Percentiles rank a stretch among this genome's conserved stretches.
Conservation (phyloP, 2,113 vertebrate genomes). For the Pteronura brasiliensis region DNA sequence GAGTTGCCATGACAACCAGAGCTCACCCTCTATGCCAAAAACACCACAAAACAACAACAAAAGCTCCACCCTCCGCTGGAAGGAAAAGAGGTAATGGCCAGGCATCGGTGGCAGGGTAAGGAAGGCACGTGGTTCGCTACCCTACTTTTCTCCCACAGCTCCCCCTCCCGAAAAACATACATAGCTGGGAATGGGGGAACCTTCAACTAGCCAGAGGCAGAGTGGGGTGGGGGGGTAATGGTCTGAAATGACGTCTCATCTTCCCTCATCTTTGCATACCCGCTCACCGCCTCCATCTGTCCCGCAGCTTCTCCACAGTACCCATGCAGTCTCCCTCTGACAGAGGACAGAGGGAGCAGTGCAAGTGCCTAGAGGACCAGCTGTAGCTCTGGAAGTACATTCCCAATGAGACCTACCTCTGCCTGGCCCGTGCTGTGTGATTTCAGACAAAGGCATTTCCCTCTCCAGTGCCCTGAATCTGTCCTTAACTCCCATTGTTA, state of each 20-base stretch:
- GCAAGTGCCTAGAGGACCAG: not conserved
- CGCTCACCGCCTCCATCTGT: no score
- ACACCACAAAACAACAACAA: slow-evolving; percentile 40
- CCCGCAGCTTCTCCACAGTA: not conserved
- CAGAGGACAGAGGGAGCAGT: not conserved
- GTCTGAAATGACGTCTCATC: not conserved
- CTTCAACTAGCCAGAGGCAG: not conserved
- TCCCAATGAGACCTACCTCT: not conserved
- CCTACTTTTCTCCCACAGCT: not conserved
- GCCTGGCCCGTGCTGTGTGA: not conserved
- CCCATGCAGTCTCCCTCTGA: not conserved
- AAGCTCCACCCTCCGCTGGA: not conserved
- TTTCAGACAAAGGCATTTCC: not conserved
- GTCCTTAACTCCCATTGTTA: no score
- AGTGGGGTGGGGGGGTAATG: accelerated
- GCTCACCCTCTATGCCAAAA: slow-evolving; percentile 61
- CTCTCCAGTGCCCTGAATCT: not conserved
- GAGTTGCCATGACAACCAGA: slow-evolving; percentile 71
- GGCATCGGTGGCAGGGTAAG: not conserved
- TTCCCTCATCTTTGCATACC: not conserved
- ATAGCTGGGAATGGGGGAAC: not conserved
- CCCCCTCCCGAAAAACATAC: not conserved
- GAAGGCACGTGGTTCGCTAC: accelerated
- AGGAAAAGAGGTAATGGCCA: not conserved
- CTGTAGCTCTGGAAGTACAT: not conserved